Percentiles rank a stretch among this genome's conserved stretches.
phyloP scores from a whole-genome alignment of 2,797 vertebrate species.

The Sphenodon punctatus region DNA sequence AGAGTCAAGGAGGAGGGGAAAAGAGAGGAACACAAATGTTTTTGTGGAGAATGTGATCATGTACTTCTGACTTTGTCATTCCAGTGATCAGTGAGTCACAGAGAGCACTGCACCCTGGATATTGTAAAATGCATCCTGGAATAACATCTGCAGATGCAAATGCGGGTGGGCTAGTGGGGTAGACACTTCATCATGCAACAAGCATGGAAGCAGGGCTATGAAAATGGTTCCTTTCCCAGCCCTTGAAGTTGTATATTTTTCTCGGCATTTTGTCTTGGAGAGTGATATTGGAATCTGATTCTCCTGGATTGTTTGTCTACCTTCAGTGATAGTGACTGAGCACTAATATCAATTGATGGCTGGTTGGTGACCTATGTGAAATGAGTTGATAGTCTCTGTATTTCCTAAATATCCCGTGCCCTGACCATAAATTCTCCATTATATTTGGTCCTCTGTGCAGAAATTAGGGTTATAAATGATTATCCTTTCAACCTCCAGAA shows the following conservation, averaged over 20 bases:
- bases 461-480: not conserved
- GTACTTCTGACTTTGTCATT: too few species aligned
- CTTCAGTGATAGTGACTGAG: not conserved
- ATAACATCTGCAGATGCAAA: too few species aligned
- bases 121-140: too few species aligned
- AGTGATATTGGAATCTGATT: not conserved
- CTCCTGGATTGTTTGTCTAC: not conserved
- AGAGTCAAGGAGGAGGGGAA: too few species aligned
- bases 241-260: not conserved
- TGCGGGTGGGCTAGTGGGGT: too few species aligned
- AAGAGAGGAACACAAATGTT: too few species aligned
- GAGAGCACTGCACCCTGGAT: too few species aligned
- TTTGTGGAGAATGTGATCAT: too few species aligned
- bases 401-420: not conserved
- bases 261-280: slow-evolving; percentile 7
- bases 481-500: not conserved
- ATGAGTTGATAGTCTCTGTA: not conserved
- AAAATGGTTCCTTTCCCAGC: slow-evolving; percentile 4
- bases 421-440: not conserved
- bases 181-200: not conserved
- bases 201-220: not conserved
- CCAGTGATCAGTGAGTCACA: too few species aligned
- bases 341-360: not conserved
- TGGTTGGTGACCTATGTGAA: not conserved
- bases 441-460: not conserved